A percentile compares a stretch with the other conserved stretches of the same genome.
Conservation (phyloP, 2,113 vertebrate genomes). For the Hoplias malabaricus region DNA sequence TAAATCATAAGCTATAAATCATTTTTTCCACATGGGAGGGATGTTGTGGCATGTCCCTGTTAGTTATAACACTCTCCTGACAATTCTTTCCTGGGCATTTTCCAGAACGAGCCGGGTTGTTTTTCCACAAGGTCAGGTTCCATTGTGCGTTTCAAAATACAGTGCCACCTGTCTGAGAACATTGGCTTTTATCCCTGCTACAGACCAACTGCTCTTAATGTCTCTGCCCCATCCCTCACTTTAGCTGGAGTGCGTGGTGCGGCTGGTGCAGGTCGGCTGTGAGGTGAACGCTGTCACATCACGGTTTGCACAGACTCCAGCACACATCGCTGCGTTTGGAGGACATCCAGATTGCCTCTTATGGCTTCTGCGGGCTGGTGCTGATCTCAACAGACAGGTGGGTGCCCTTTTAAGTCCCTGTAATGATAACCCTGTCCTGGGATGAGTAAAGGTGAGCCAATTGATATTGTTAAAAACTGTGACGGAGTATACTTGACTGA, state of each 20-base stretch:
- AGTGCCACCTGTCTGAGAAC: neutral
- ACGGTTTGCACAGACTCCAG: slow-evolving; percentile 89
- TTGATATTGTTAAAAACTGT: neutral
- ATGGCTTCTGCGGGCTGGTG: slow-evolving; percentile 92
- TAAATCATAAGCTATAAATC: too few relatives aligned
- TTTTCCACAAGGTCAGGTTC: neutral
- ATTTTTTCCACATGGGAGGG: neutral
- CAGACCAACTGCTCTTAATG: neutral
- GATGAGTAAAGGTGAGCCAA: neutral
- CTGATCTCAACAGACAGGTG: slow-evolving; percentile 93
- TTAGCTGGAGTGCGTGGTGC: slow-evolving; percentile 91
- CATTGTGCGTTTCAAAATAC: neutral
- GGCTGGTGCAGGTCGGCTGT: slow-evolving; percentile 88
- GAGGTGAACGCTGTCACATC: slow-evolving; percentile 86
- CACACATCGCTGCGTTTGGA: slow-evolving; percentile 92
- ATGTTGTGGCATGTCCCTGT: neutral
- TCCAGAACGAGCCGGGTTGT: neutral
- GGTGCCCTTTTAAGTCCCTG: slow-evolving; percentile 1
- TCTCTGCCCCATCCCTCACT: neutral
- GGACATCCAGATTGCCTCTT: slow-evolving; percentile 90
- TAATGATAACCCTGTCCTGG: neutral
- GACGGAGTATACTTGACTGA: too few relatives aligned
- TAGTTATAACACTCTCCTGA: neutral
- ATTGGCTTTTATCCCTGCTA: neutral
- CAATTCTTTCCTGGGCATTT: neutral